Conservation (phyloP, 2,113 vertebrate genomes). For the Epinephelus cyanopodus region DNA sequence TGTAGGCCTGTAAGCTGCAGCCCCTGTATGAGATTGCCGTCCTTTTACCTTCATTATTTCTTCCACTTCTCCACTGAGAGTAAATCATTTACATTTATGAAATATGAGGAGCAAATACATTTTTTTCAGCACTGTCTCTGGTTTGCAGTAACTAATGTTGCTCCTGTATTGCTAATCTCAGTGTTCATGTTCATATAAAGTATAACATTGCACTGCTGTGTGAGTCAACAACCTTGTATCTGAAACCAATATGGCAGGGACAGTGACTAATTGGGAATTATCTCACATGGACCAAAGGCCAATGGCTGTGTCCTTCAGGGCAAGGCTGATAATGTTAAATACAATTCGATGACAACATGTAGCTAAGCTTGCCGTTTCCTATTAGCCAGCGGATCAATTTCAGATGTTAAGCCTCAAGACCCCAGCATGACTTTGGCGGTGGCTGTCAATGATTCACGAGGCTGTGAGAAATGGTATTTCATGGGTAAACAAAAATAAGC, state of each 20-base stretch:
- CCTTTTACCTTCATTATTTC: not conserved
- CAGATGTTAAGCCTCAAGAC: constrained; percentile 52
- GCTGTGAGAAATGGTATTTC: constrained; percentile 56
- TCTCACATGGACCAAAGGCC: constrained; percentile 42
- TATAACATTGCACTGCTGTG: not conserved
- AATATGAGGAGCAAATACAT: not conserved
- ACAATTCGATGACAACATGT: constrained; percentile 56
- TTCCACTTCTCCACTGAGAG: not conserved
- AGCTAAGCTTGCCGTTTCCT: constrained; percentile 55
- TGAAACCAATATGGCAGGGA: constrained; percentile 54
- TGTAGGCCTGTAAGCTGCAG: not conserved
- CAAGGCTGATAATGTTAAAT: constrained; percentile 58
- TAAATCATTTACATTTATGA: not conserved
- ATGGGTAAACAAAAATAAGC: constrained; percentile 67
- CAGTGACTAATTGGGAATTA: constrained; percentile 64
- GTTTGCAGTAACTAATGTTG: not conserved
- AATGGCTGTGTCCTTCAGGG: constrained; percentile 22
- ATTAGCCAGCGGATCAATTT: constrained; percentile 58
- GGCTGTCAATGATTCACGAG: constrained; percentile 47
- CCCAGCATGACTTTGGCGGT: constrained; percentile 8
- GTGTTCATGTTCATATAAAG: not conserved
- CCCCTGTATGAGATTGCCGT: not conserved
- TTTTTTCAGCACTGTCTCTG: not conserved
- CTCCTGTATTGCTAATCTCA: constrained; percentile 16
- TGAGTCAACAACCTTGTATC: constrained; percentile 22